These are phyloP conservation scores for Pandemis heparana DNA, from an alignment of 2,888 invertebrate genomes.

Conservation along the genomic window DNA sequence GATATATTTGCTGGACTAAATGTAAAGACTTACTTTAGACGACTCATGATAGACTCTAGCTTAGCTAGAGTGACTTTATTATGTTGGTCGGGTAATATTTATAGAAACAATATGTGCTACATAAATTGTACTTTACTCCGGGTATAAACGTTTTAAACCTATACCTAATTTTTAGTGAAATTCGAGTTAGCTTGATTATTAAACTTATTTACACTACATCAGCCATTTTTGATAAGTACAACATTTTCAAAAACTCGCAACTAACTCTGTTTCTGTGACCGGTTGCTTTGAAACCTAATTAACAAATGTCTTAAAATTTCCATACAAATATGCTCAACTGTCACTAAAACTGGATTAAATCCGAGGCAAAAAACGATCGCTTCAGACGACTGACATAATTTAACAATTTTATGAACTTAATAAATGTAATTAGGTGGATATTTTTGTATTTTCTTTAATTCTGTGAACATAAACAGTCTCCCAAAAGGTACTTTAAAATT, in stretches of 20 bases:
- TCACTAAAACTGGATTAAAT: neutral
- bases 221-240: neutral
- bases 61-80: no score
- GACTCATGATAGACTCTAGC: no score
- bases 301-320: slow-evolving; percentile 1
- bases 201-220: neutral
- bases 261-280: neutral
- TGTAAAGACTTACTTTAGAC: no score
- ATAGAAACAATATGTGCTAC: no score
- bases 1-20: no score
- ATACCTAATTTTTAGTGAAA: neutral
- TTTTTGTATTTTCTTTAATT: slow-evolving; percentile 1
- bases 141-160: neutral
- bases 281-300: neutral
- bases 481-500: neutral
- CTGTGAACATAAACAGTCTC: neutral
- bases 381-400: slow-evolving; percentile 7
- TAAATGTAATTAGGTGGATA: slow-evolving; percentile 23
- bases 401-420: slow-evolving; percentile 13
- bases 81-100: no score
- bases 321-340: slow-evolving; percentile 21
- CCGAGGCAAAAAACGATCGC: neutral
- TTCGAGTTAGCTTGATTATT: neutral
- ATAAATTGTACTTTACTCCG: no score
- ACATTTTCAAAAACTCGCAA: neutral